Conservation (phyloP, 92 coral and sea anemone genomes). For the Epizoanthus rinbou region DNA sequence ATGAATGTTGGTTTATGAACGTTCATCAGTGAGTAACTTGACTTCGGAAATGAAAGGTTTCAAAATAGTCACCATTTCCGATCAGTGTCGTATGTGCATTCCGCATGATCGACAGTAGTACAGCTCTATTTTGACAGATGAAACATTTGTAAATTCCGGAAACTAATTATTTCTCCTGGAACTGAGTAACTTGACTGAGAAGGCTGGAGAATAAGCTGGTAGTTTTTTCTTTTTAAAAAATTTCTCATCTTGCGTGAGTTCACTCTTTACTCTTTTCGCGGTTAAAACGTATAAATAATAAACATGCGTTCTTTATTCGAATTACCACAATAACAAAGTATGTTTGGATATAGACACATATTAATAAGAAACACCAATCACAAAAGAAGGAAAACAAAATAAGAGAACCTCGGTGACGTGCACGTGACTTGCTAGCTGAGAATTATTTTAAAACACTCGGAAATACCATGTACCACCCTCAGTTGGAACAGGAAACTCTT, state of each 20-base stretch:
- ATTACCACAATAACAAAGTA: conserved; percentile 11
- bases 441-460: conserved; percentile 10
- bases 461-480: conserved; percentile 28
- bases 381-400: conserved; percentile 1
- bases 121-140: not conserved
- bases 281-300: conserved; percentile 1
- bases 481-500: conserved; percentile 14
- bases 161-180: not conserved
- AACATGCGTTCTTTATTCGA: not conserved
- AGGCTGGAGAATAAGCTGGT: not conserved
- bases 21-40: not conserved
- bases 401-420: not conserved
- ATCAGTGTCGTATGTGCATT: conserved; percentile 36
- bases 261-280: not conserved
- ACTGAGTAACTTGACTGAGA: not conserved
- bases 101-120: conserved; percentile 24
- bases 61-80: conserved; percentile 32
- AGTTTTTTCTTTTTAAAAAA: not conserved
- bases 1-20: not conserved
- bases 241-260: not conserved
- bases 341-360: not conserved
- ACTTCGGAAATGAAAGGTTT: conserved; percentile 23
- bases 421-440: not conserved
- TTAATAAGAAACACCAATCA: not conserved
- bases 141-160: not conserved